Evolutionary conservation across 2,888 invertebrate species (phyloP).

Genomic region (Tiphia femorata): DNA sequence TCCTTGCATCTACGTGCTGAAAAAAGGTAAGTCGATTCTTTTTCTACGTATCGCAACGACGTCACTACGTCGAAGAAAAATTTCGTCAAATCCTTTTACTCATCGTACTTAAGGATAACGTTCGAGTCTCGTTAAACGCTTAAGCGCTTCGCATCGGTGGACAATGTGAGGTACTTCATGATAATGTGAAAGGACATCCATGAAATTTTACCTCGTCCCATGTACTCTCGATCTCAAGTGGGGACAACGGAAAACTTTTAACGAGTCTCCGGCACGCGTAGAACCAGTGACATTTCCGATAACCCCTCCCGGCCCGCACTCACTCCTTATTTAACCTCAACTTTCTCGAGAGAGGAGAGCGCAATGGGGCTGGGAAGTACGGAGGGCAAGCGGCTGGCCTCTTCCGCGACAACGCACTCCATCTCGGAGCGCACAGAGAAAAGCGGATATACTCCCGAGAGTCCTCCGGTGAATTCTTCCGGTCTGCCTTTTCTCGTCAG

Average conservation of each 20-base stretch:
- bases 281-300: constrained; percentile 27
- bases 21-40: constrained; percentile 80
- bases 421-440: background rate
- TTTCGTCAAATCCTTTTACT: background rate
- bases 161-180: too few species aligned
- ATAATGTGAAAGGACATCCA: too few species aligned
- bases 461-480: background rate
- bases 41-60: background rate
- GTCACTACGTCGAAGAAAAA: background rate
- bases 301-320: constrained; percentile 20
- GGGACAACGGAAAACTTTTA: constrained; percentile 33
- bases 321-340: constrained; percentile 31
- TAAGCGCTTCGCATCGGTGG: constrained; percentile 3
- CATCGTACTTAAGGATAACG: too few species aligned
- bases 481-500: background rate
- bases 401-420: background rate
- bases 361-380: background rate
- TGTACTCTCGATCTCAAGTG: background rate
- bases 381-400: background rate
- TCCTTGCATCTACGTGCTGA: constrained; percentile 90
- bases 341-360: constrained; percentile 1
- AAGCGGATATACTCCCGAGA: background rate
- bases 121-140: too few species aligned
- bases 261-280: constrained; percentile 34
- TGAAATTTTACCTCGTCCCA: too few species aligned